Base-by-base conservation (phyloP, 2,888 invertebrate species). In the Himalopsyche tibetana region DNA sequence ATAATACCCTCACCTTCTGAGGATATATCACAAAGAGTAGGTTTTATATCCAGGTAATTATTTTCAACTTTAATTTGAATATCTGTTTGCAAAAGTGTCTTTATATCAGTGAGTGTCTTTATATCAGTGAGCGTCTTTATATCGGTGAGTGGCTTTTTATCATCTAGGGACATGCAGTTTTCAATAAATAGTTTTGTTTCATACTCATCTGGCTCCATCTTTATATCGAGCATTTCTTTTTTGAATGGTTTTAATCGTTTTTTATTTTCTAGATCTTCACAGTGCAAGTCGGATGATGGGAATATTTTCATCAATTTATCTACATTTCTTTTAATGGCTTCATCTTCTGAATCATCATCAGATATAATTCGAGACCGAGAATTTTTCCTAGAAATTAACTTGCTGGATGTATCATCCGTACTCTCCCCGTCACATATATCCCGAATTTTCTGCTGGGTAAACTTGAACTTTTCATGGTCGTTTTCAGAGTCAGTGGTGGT, bases 341-440 rank as follows among this genome's bases (percentile, higher is more conserved):
- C 95, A 84, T 96, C 96, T 89, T 96, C 96, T 56, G 96, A 96
- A 2, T 96, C 95, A 2, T 96, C 95, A 90, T 97, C 97, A 12
- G 96, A 96, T 87, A 96, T 95, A 86, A 97, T 96, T 40, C 96
- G 94, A 38, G 96, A 95, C 89, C 95, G 93, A 0, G 95, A 96
- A 89, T 95, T 95, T 90, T 96, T 96, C 85, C 95, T 94, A 2
- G 93, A 92, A 1, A 94, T 92, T 2, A 94, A 92, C 90, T 95
- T 95, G 87, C 91, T 93, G 91, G 92, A 91, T 90, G 92, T 90
- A 89, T 94, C 89, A 84, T 90, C 89, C 5, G 89, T 89, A 85
- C 89, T 90, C 89, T 92, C 93, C 89, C 93, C 94, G 89, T 92
- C 93, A 83, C 93, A 91, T 40, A 91, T 91, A 55, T 93, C 93